Conservation (phyloP, 2,113 vertebrate genomes). For the Uria lomvia region DNA sequence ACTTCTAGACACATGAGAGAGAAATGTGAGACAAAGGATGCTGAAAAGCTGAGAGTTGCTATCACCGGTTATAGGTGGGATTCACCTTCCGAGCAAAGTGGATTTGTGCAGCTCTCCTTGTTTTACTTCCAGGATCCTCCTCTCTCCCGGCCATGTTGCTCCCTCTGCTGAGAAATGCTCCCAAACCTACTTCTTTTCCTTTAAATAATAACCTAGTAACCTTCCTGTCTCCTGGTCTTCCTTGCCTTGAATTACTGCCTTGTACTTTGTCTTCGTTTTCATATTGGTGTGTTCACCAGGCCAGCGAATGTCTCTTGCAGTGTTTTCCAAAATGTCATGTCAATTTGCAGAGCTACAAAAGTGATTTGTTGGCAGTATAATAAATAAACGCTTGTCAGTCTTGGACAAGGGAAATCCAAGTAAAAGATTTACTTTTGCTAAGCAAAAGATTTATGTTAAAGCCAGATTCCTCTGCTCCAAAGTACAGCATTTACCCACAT, state of each 20-base stretch:
- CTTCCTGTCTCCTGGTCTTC: neutral
- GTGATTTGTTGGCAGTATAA: neutral
- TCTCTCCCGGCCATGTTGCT: neutral
- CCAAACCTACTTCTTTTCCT: neutral
- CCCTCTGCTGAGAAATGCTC: neutral
- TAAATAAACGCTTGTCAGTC: neutral
- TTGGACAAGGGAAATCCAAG: neutral
- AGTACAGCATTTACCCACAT: neutral
- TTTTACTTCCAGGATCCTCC: neutral
- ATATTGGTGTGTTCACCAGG: neutral
- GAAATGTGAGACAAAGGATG: neutral
- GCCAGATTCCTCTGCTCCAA: neutral
- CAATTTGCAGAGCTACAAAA: neutral
- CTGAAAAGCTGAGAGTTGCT: neutral
- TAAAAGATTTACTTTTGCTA: neutral
- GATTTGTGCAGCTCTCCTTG: neutral
- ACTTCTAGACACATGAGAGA: fast-evolving
- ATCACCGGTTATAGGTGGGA: neutral
- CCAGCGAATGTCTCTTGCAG: neutral
- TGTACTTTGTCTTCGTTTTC: neutral
- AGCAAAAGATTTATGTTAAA: neutral
- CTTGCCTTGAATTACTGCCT: neutral
- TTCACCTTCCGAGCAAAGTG: neutral
- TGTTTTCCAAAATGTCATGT: neutral
- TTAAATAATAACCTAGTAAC: neutral